phyloP scores from a whole-genome alignment of 2,113 vertebrate genomes.

The Sinocyclocheilus anshuiensis region DNA sequence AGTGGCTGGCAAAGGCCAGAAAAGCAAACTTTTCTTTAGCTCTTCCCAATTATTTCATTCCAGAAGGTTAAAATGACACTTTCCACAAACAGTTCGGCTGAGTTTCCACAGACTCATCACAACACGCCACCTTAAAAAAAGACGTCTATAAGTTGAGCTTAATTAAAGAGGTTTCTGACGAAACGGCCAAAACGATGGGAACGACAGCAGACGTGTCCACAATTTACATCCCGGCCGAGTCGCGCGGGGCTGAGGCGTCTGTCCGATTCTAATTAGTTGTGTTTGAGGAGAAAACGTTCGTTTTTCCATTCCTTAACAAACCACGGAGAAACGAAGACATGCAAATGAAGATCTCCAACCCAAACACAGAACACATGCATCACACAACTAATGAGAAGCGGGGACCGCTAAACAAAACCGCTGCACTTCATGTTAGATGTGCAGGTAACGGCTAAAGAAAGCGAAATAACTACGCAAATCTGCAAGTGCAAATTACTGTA shows the following conservation, averaged over 20 bases:
- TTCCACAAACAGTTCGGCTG: not conserved
- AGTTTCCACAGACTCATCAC: constrained; percentile 34
- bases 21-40: constrained; percentile 19
- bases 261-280: constrained; percentile 63
- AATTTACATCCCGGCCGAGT: constrained; percentile 53
- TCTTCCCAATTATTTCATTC: constrained; percentile 51
- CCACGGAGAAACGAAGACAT: constrained; percentile 46
- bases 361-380: constrained; percentile 46
- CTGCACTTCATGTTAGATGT: not conserved
- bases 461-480: not conserved
- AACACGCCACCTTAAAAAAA: constrained; percentile 25
- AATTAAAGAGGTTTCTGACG: constrained; percentile 58
- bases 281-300: constrained; percentile 48
- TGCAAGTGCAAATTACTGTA: not conserved
- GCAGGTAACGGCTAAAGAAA: not conserved
- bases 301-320: constrained; percentile 55
- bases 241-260: constrained; percentile 50
- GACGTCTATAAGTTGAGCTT: constrained; percentile 52
- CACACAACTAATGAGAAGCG: constrained; percentile 23
- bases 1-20: constrained; percentile 43
- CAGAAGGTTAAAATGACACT: constrained; percentile 50
- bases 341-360: constrained; percentile 50
- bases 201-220: constrained; percentile 36
- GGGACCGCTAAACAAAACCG: not conserved
- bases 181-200: constrained; percentile 51